Percentiles rank a stretch among this genome's conserved stretches.
These are phyloP conservation scores for Rhyzopertha dominica DNA, from an alignment of 1,140 invertebrate species.

Conservation along the genomic window DNA sequence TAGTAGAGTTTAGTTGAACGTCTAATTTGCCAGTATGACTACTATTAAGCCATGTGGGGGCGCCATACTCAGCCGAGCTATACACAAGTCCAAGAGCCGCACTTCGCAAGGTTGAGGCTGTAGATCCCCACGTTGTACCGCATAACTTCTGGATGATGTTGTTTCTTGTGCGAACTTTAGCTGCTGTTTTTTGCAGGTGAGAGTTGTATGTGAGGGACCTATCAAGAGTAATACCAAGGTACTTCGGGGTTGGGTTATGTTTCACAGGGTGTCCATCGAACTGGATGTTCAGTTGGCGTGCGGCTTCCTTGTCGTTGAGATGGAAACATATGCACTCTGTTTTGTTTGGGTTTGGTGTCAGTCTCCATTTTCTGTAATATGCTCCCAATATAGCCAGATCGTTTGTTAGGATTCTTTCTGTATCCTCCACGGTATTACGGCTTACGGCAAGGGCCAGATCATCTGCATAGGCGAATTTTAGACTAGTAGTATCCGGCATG, in stretches of 20 bases:
- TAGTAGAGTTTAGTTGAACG: conserved; percentile 7
- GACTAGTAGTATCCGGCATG: conserved; percentile 3
- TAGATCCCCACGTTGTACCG: conserved; percentile 15
- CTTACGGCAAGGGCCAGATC: conserved; percentile 1
- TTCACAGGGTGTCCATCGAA: background rate
- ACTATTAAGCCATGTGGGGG: conserved; percentile 19
- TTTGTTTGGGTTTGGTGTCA: background rate
- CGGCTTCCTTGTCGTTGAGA: background rate
- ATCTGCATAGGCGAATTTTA: conserved; percentile 9
- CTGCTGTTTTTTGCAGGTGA: conserved; percentile 5
- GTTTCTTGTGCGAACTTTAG: conserved; percentile 6
- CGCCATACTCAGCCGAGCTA: conserved; percentile 19
- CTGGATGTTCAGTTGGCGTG: background rate
- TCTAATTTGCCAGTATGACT: conserved; percentile 9
- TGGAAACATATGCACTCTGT: conserved; percentile 1
- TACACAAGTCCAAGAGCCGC: conserved; percentile 19
- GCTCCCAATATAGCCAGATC: no score
- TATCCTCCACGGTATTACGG: no score
- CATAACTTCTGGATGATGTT: conserved; percentile 13
- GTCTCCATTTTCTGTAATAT: conserved; percentile 1
- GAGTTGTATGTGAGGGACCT: conserved; percentile 3
- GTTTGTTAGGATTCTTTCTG: no score
- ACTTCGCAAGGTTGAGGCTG: conserved; percentile 7
- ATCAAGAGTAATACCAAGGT: conserved; percentile 4
- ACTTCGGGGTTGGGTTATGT: conserved; percentile 1